Evolutionary conservation across 2,113 vertebrate species (phyloP), one percentile per base, ranked within the genome.

Genomic region (Copsychus sechellarum): DNA sequence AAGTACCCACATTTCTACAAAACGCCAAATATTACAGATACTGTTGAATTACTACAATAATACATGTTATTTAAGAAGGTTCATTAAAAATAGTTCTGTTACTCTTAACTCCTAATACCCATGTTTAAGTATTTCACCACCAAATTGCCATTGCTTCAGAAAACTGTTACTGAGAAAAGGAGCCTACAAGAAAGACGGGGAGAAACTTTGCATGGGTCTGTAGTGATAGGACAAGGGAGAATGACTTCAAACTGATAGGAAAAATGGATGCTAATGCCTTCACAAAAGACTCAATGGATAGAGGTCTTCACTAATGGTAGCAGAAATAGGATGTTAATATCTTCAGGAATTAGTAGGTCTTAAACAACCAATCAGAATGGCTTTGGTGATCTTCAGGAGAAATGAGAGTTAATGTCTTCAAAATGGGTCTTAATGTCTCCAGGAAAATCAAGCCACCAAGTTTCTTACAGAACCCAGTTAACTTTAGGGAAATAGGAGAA

Each of bases 1-100:
- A 58, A 95, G 53, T n/a, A 86, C 20, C 29, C 6, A 4, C 40
- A 67, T 74, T 91, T 91, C 62, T 91, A 42, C 26, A 92, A 48
- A 82, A 89, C 57, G 33, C 11, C 69, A 90, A 84, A 74, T 81
- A 74, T 29, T 65, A 66, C 5, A 34, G 45, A 65, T 33, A 54
- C 12, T 79, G 45, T 38, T 87, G 54, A 87, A 25, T 82, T 51
- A 74, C 72, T 90, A 69, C 40, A 88, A 40, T 74, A 81, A 83
- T 33, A 38, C 1, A 2, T 62, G 11, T 50, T 91, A 85, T 82
- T 81, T 57, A 22, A 89, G 51, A 86, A 87, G 33, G 45, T 34
- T 93, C 40, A 50, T 78, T 88, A 38, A 38, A 86, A 89, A 83
- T 25, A 88, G 4, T 77, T 92, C 20, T 73, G 40, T 81, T 86